These are phyloP conservation scores for Drosophila tanythrix DNA, from an alignment of 2,888 invertebrate genomes.

Conservation along the genomic window DNA sequence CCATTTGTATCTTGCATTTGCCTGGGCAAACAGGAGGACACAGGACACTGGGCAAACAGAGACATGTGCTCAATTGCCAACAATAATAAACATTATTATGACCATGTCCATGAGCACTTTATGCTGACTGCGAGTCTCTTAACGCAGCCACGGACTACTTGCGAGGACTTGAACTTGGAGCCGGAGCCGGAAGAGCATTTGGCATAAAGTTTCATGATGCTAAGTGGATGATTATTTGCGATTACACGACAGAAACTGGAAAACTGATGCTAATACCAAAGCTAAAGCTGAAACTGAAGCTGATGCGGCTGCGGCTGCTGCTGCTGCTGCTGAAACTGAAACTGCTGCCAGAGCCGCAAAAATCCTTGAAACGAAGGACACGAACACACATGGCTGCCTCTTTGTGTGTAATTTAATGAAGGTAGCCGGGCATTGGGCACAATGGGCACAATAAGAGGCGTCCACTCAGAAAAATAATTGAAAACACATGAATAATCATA, in stretches of 20 bases:
- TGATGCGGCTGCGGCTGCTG: no score
- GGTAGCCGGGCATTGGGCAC: constrained; percentile 25
- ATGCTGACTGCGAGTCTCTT: constrained; percentile 60
- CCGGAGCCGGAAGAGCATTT: constrained; percentile 21
- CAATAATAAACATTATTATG: constrained; percentile 77
- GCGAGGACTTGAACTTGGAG: not conserved
- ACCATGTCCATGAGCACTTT: constrained; percentile 58
- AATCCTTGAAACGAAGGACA: constrained; percentile 72
- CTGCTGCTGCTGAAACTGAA: not conserved
- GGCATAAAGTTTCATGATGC: constrained; percentile 76
- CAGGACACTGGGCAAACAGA: constrained; percentile 20
- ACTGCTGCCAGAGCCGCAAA: constrained; percentile 22
- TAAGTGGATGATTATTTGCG: constrained; percentile 81
- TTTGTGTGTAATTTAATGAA: constrained; percentile 64
- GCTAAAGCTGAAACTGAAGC: not conserved
- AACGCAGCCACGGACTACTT: constrained; percentile 34
- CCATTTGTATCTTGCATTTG: constrained; percentile 51
- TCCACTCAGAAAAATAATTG: not conserved
- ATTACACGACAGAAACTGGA: constrained; percentile 64
- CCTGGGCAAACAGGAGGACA: constrained; percentile 23
- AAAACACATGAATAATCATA: no score
- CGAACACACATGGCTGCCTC: constrained; percentile 51
- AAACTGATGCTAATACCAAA: constrained; percentile 13
- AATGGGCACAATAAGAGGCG: constrained; percentile 1
- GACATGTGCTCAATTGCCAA: constrained; percentile 55